Conservation (phyloP, 1,140 invertebrate species). For the Tetranychus cinnabarinus region DNA sequence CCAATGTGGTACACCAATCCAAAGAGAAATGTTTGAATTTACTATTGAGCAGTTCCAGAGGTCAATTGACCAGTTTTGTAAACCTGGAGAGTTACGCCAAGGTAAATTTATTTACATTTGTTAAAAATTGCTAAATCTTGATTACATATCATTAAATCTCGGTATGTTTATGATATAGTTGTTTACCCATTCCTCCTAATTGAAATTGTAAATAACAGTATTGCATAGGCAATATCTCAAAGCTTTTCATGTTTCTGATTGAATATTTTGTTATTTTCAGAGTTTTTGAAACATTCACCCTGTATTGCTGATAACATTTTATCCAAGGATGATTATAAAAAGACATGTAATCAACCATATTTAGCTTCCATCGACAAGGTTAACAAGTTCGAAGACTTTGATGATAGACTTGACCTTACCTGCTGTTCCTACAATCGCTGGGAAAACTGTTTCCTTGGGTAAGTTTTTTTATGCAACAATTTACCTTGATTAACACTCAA, state of each 20-base stretch:
- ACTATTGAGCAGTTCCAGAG: slow-evolving; percentile 11
- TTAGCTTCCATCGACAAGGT: slow-evolving; percentile 2
- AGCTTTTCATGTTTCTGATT: no score
- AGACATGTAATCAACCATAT: slow-evolving; percentile 1
- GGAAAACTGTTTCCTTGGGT: background rate
- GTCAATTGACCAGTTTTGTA: slow-evolving; percentile 15
- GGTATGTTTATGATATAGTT: background rate
- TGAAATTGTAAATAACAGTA: no score
- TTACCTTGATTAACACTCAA: background rate
- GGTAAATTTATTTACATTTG: background rate
- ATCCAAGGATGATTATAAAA: background rate
- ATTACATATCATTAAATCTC: background rate
- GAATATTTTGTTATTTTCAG: background rate
- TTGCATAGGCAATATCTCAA: no score
- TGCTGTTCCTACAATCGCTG: slow-evolving; percentile 2
- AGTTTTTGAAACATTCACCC: slow-evolving; percentile 8
- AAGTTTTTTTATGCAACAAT: background rate
- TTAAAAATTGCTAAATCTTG: background rate
- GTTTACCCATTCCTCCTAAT: no score
- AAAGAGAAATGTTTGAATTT: slow-evolving; percentile 15
- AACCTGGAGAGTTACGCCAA: slow-evolving; percentile 1
- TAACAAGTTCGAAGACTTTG: background rate
- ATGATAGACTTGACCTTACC: background rate
- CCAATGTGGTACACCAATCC: slow-evolving; percentile 16
- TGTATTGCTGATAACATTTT: slow-evolving; percentile 11